Conservation (phyloP, 1,140 invertebrate species). For the Propsilocerus akamusi region DNA sequence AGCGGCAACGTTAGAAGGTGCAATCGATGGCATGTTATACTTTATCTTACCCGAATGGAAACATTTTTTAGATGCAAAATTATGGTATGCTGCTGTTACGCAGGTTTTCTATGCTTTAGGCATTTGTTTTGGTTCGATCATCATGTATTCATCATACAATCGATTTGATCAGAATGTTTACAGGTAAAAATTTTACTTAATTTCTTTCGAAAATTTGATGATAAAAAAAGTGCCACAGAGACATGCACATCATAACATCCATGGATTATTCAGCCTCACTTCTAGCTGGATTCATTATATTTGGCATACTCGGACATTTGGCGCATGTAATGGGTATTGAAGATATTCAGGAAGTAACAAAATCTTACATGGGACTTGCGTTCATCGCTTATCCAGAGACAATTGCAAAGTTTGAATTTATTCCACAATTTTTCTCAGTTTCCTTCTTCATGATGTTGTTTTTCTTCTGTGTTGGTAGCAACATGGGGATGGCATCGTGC, state of each 20-base stretch:
- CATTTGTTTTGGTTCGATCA: slow-evolving; percentile 52
- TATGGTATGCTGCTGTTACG: slow-evolving; percentile 67
- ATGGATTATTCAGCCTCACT: slow-evolving; percentile 57
- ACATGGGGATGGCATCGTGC: slow-evolving; percentile 38
- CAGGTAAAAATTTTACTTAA: slow-evolving; percentile 31
- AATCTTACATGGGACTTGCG: slow-evolving; percentile 47
- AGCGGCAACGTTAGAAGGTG: slow-evolving; percentile 51
- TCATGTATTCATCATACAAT: slow-evolving; percentile 69
- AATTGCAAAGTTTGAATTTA: slow-evolving; percentile 48
- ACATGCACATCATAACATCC: slow-evolving; percentile 49
- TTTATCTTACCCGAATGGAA: slow-evolving; percentile 46
- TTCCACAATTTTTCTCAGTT: slow-evolving; percentile 59
- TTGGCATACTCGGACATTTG: slow-evolving; percentile 55
- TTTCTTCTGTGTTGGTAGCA: slow-evolving; percentile 49
- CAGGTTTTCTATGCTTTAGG: slow-evolving; percentile 68
- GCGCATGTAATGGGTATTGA: slow-evolving; percentile 31
- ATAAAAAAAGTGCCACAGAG: slow-evolving; percentile 31
- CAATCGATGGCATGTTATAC: slow-evolving; percentile 47
- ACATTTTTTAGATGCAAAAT: slow-evolving; percentile 34
- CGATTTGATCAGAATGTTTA: slow-evolving; percentile 52
- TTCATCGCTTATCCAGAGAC: slow-evolving; percentile 74
- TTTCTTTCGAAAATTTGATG: background rate
- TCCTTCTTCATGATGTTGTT: slow-evolving; percentile 73
- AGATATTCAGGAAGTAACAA: slow-evolving; percentile 27
- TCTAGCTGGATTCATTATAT: slow-evolving; percentile 63